phyloP scores from a whole-genome alignment of 1,140 invertebrate genomes.

The Conus ventricosus region DNA sequence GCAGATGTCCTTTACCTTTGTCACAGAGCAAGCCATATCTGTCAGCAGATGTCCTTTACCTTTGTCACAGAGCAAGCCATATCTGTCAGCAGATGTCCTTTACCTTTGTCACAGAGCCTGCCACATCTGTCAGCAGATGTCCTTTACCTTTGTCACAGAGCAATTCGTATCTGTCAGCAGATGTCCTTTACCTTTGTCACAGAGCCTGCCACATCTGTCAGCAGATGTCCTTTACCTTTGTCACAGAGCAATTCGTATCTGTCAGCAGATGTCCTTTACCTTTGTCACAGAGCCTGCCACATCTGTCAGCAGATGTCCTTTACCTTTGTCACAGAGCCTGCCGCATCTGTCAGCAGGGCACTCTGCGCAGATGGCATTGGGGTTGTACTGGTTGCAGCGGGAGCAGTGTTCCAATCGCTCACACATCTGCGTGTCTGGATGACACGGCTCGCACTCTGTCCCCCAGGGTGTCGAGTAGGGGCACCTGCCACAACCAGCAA shows the following conservation, averaged over 20 bases:
- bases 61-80: too few relatives aligned
- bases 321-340: slow-evolving; percentile 22
- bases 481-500: neutral
- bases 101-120: too few relatives aligned
- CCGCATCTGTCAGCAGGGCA: slow-evolving; percentile 5
- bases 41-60: too few relatives aligned
- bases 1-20: too few relatives aligned
- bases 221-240: too few relatives aligned
- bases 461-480: neutral
- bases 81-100: too few relatives aligned
- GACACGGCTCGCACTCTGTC: neutral
- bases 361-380: slow-evolving; percentile 24
- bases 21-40: too few relatives aligned
- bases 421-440: neutral
- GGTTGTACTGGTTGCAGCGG: slow-evolving; percentile 26
- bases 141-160: slow-evolving; percentile 23
- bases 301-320: neutral
- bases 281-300: too few relatives aligned
- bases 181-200: too few relatives aligned
- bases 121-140: neutral
- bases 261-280: too few relatives aligned
- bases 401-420: slow-evolving; percentile 13
- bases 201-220: too few relatives aligned
- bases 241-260: too few relatives aligned
- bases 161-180: neutral